Evolutionary conservation across 2,113 vertebrate species (phyloP).

Genomic region (Nerophis ophidion): DNA sequence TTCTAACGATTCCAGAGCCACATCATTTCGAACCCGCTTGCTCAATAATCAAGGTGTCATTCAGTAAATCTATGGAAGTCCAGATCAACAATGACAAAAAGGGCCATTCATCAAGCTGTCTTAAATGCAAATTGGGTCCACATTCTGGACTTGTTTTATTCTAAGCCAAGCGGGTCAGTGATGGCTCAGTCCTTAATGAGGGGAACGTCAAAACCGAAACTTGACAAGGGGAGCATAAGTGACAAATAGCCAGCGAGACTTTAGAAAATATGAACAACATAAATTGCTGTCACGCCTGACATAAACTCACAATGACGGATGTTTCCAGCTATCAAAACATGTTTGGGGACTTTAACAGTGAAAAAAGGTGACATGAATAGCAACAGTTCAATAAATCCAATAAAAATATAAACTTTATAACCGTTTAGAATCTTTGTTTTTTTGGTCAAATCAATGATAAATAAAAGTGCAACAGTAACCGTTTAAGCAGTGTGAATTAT

Average conservation of each 20-base stretch:
- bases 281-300: conserved; percentile 2
- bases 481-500: too few species aligned
- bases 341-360: not conserved
- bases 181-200: conserved; percentile 1
- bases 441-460: too few species aligned
- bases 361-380: not conserved
- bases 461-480: too few species aligned
- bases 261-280: conserved; percentile 1
- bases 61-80: conserved; percentile 41
- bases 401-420: too few species aligned
- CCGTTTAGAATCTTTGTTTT: too few species aligned
- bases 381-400: too few species aligned
- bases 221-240: not conserved
- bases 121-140: conserved; percentile 3
- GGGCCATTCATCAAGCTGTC: conserved; percentile 28
- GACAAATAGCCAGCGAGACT: conserved; percentile 5
- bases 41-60: conserved; percentile 38
- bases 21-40: conserved; percentile 5
- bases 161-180: conserved; percentile 15
- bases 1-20: not conserved
- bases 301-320: not conserved
- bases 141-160: conserved; percentile 10
- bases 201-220: not conserved
- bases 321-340: not conserved
- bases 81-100: conserved; percentile 34